Base-by-base conservation (phyloP, 2,888 invertebrate species). In the Antitype chi region DNA sequence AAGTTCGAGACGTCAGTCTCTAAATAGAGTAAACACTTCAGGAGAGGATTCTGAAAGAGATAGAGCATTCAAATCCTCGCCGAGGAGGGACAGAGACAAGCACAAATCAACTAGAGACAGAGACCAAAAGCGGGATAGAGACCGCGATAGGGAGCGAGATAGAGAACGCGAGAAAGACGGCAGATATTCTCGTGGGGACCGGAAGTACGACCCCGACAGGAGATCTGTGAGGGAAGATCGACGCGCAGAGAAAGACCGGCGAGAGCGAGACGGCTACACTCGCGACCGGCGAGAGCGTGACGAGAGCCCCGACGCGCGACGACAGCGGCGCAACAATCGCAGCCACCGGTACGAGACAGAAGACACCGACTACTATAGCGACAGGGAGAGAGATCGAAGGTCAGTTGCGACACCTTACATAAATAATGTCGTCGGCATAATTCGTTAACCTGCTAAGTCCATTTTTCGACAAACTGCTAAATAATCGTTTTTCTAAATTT, bases 331-430 rank as follows among this genome's bases (percentile, higher is more conserved):
- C 86, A 92, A 94, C 87, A 90, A 92, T 53, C 93, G 96, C 75
- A 94, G 95, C 81, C 96, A 94, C 74, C 93, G 97, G 73, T 97
- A 97, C 91, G 98, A 98, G 84, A 97, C 97, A 0, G 98, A 98
- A 76, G 98, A 98, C 88, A 97, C 97, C 6, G 97, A 98, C 91
- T 97, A 97, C 92, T 97, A 97, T 91, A 98, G 98, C 88, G 98
- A 98, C 91, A 96, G 97, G 78, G 97, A 97, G 84, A 95, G 97
- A 80, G 97, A 97, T 60, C 95, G 96, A 85, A 95, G 97, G 97
- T 96, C 63, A 25, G 69, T 53, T 23, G n/a, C 23, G n/a, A 25
- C 25, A n/a, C 28, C n/a, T 57, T 32, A 47, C n/a, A 60, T n/a
- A n/a, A n/a, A n/a, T n/a, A n/a, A n/a, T n/a, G n/a, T n/a, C n/a